These are phyloP conservation scores for Ecdyonurus torrentis DNA, from an alignment of 2,888 invertebrate genomes.

Conservation along the genomic window DNA sequence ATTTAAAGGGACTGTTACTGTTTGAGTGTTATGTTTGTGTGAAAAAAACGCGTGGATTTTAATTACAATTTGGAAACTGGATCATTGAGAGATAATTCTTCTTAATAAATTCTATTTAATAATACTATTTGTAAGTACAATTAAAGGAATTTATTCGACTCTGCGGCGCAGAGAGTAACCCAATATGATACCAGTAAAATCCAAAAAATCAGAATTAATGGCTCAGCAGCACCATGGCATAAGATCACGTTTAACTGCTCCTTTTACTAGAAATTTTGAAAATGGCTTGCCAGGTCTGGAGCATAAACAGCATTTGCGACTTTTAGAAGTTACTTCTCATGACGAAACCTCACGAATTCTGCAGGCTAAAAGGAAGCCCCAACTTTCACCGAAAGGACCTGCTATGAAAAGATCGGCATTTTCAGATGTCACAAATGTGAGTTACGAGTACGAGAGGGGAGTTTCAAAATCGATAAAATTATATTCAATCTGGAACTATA, in stretches of 20 bases:
- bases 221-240: not conserved
- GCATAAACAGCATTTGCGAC: not conserved
- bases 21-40: not conserved
- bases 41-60: not conserved
- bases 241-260: not conserved
- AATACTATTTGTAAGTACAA: no score
- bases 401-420: not conserved
- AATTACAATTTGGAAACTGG: no score
- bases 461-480: no score
- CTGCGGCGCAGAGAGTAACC: no score
- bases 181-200: not conserved
- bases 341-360: not conserved
- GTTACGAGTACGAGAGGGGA: no score
- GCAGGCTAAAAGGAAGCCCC: not conserved
- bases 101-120: no score
- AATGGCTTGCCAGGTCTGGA: not conserved
- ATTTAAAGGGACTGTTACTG: not conserved
- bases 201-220: not conserved
- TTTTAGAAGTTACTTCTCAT: not conserved
- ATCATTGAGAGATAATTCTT: no score
- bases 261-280: not conserved
- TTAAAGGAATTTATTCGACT: no score
- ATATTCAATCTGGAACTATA: no score
- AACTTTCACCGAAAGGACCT: not conserved
- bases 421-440: slow-evolving; percentile 1